Percentiles rank a stretch among this genome's conserved stretches.
Conservation (phyloP, 2,113 vertebrate genomes). For the Seriola dumerili region DNA sequence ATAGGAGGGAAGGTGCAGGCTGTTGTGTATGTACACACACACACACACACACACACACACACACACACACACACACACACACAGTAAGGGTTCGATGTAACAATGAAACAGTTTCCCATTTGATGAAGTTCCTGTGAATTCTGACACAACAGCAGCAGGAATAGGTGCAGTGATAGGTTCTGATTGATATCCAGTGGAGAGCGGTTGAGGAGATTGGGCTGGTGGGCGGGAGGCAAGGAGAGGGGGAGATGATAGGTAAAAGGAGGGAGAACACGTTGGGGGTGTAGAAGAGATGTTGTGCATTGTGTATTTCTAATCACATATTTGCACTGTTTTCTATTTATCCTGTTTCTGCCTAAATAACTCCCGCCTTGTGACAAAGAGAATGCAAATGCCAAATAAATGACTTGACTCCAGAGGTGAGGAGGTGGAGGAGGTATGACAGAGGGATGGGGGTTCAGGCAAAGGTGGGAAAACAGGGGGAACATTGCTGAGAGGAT, state of each 20-base stretch:
- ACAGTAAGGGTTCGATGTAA: conserved; percentile 75
- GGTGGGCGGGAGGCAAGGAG: neutral
- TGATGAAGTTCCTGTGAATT: conserved; percentile 84
- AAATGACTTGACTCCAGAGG: neutral
- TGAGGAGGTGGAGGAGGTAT: neutral
- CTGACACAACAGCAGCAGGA: conserved; percentile 82
- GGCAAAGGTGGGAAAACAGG: conserved; percentile 42
- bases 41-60: conserved; percentile 61
- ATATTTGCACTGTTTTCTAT: neutral
- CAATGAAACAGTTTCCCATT: conserved; percentile 82
- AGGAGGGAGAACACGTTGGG: neutral
- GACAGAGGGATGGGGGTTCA: conserved; percentile 5
- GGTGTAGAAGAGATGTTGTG: neutral
- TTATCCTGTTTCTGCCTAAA: neutral
- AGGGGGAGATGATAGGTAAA: conserved; percentile 3
- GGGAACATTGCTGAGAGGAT: conserved; percentile 1
- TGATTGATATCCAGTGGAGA: conserved; percentile 86
- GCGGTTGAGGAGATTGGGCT: conserved; percentile 12
- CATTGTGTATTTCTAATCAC: neutral
- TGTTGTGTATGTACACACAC: conserved; percentile 9
- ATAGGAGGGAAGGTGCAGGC: conserved; percentile 1
- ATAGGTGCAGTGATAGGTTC: conserved; percentile 83
- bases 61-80: conserved; percentile 59
- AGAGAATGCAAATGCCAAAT: neutral
- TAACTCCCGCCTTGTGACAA: neutral